Evolutionary conservation across 2,113 vertebrate genomes (phyloP), one percentile per base, ranked within the genome.

Genomic region (Hippocampus guttulatus): DNA sequence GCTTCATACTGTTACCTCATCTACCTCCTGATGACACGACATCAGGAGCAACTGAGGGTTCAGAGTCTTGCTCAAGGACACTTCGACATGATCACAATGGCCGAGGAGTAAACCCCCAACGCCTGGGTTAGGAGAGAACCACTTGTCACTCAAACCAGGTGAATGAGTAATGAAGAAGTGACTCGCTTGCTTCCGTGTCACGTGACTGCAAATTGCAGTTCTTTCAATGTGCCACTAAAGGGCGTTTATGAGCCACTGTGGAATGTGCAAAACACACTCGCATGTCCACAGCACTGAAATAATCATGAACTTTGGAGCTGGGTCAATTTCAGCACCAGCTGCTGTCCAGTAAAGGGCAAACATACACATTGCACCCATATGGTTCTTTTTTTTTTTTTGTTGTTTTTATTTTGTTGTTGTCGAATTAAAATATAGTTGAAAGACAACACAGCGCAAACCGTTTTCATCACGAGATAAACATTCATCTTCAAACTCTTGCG

Each of bases 121-220:
- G 33, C 33, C 5, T 38, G 33, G 33, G 30, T 33, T 0, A 33
- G 30, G 30, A 33, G 30, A 33, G 30, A 6, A 38, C 33, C 33
- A 38, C 33, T 38, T 88, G 88, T 83, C 77, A 74, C 69, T 81
- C 51, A 70, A 33, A 69, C 49, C 67, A 47, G 41, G 66, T 80
- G 67, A 74, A 64, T 71, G 27, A 83, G 73, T 16, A 49, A 38
- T 5, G 33, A 6, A 38, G 33, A 38, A 38, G 33, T 5, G 33
- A 38, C 33, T 38, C 30, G 33, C 5, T 38, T 38, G 33, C 33
- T 38, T 38, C 6, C 0, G 5, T 49, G 47, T 16, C 3, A 52
- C n/a, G 20, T 23, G n/a, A 23, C 10, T 30, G 41, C 23, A 18
- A 33, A 1, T 2, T 78, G 81, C 72, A 81, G 0, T 87, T 64